Conservation (phyloP, 2,797 vertebrate species). For the Pelodytes ibericus region DNA sequence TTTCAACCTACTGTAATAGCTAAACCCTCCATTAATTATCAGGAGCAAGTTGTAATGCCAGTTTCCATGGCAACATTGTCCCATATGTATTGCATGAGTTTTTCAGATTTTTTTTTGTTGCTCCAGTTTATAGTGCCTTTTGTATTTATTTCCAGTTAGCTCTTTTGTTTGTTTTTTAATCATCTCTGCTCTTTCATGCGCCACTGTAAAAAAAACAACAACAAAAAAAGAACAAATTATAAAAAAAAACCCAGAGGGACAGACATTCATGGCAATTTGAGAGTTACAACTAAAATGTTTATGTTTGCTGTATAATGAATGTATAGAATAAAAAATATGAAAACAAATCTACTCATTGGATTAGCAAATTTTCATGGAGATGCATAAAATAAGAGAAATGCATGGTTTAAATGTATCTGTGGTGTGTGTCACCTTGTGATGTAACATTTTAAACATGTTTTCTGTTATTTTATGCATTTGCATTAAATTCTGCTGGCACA, state of each 20-base stretch:
- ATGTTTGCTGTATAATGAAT: not conserved
- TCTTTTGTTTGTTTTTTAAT: constrained; percentile 40
- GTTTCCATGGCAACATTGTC: constrained; percentile 79
- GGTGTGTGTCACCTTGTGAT: too few relatives aligned
- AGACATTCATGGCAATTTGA: not conserved
- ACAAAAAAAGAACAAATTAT: too few relatives aligned
- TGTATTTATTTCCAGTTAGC: constrained; percentile 65
- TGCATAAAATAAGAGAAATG: too few relatives aligned
- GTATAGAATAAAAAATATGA: too few relatives aligned
- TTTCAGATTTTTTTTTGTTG: constrained; percentile 50
- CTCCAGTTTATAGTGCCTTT: constrained; percentile 64
- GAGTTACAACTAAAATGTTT: not conserved
- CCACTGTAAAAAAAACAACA: not conserved
- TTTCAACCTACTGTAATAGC: constrained; percentile 76
- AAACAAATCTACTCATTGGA: too few relatives aligned
- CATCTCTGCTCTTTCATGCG: constrained; percentile 8
- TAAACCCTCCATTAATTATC: constrained; percentile 80
- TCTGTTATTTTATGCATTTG: too few relatives aligned
- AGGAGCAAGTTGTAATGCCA: constrained; percentile 71
- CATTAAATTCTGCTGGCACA: too few relatives aligned
- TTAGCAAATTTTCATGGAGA: too few relatives aligned
- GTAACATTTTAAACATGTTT: too few relatives aligned
- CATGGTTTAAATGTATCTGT: too few relatives aligned
- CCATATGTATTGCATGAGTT: constrained; percentile 68
- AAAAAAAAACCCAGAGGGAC: too few relatives aligned